These are phyloP conservation scores for Rhingia campestris DNA, from an alignment of 2,888 invertebrate genomes.

Conservation along the genomic window DNA sequence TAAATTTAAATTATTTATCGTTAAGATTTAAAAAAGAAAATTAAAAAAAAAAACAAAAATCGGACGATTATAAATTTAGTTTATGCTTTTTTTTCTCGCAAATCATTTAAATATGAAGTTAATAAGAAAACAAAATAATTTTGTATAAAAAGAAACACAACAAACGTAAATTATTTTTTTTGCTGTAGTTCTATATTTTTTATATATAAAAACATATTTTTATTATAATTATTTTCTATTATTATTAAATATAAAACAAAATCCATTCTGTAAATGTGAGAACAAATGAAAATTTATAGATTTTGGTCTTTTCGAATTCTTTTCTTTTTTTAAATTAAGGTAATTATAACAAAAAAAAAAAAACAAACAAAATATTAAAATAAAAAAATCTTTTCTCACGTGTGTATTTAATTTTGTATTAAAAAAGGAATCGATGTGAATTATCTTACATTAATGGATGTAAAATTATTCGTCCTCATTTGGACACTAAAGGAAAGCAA, in stretches of 20 bases:
- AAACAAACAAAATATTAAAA: neutral
- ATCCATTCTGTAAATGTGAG: conserved; percentile 26
- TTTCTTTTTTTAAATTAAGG: conserved; percentile 31
- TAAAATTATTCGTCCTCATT: neutral
- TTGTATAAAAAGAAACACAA: conserved; percentile 42
- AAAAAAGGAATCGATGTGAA: conserved; percentile 9
- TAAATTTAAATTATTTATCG: conserved; percentile 75
- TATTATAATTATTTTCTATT: conserved; percentile 54
- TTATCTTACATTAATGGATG: conserved; percentile 1
- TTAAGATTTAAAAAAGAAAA: conserved; percentile 67
- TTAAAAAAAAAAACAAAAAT: conserved; percentile 25
- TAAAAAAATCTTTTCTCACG: neutral
- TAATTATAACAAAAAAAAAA: conserved; percentile 1
- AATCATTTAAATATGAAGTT: conserved; percentile 64
- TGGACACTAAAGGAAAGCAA: conserved; percentile 2
- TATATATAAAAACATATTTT: conserved; percentile 58
- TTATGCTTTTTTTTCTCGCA: conserved; percentile 44
- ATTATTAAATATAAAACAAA: conserved; percentile 17
- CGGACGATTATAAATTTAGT: conserved; percentile 59
- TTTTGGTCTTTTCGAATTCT: conserved; percentile 33
- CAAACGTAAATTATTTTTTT: conserved; percentile 53
- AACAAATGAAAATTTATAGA: conserved; percentile 1
- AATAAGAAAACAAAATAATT: conserved; percentile 66
- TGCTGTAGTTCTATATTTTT: conserved; percentile 63
- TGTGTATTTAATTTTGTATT: conserved; percentile 13